Percentiles rank a stretch among this genome's conserved stretches.
Conservation (phyloP, 2,797 vertebrate genomes). For the Chiroxiphia lanceolata region DNA sequence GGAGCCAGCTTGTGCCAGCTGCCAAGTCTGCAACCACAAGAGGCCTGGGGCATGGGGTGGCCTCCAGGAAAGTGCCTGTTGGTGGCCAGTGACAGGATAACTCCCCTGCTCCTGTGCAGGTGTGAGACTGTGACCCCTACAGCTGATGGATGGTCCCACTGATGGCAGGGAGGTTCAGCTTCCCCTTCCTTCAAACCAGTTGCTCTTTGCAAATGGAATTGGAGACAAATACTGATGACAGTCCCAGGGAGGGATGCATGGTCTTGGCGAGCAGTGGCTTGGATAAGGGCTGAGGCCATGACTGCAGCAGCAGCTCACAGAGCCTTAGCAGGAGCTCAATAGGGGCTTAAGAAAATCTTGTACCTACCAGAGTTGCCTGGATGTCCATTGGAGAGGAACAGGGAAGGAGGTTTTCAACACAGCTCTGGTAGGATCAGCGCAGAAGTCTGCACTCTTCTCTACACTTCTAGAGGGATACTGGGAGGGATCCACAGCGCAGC, state of each 20-base stretch:
- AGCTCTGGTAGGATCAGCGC: neutral
- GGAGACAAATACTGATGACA: neutral
- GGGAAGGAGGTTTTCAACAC: neutral
- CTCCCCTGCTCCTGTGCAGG: neutral
- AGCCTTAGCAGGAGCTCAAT: neutral
- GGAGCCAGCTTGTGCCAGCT: neutral
- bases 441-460: neutral
- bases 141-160: neutral
- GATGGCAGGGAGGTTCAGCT: neutral
- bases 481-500: neutral
- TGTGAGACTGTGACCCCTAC: neutral
- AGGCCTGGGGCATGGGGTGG: neutral
- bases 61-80: neutral
- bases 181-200: neutral
- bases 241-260: neutral
- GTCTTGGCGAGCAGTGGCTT: neutral
- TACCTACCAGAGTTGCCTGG: neutral
- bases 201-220: neutral
- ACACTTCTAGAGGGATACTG: accelerated
- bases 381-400: neutral
- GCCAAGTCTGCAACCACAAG: neutral
- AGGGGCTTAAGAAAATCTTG: neutral
- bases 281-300: neutral
- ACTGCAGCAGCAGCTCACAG: neutral
- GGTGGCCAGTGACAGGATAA: neutral